Percentiles rank a stretch among this genome's conserved stretches.
Evolutionary conservation across 2,888 invertebrate species (phyloP).

Genomic region (Eilema caniola): DNA sequence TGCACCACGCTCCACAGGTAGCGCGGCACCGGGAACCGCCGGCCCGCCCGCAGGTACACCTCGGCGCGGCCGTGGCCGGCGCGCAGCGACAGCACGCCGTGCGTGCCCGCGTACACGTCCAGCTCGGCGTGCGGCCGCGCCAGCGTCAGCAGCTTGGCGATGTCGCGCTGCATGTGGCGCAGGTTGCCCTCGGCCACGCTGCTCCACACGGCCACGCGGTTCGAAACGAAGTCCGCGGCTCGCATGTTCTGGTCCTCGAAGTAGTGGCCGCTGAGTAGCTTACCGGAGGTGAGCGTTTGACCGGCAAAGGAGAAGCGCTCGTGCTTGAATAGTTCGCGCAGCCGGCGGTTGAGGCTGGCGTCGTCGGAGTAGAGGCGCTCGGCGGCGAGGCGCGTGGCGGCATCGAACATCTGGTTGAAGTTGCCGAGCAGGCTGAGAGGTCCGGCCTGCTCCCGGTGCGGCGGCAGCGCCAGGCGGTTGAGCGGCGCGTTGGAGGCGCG

Average conservation of each 20-base stretch:
- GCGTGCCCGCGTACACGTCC: conserved; percentile 70
- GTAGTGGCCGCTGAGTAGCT: conserved; percentile 67
- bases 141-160: conserved; percentile 54
- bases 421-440: conserved; percentile 79
- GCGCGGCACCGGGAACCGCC: conserved; percentile 75
- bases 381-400: conserved; percentile 69
- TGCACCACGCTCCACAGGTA: conserved; percentile 77
- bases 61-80: conserved; percentile 55
- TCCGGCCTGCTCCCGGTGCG: conserved; percentile 62
- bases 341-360: conserved; percentile 63
- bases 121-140: conserved; percentile 46
- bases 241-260: conserved; percentile 74
- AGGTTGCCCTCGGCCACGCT: conserved; percentile 76
- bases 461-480: conserved; percentile 54
- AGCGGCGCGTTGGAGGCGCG: conserved; percentile 56
- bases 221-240: conserved; percentile 74
- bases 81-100: conserved; percentile 61
- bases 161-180: conserved; percentile 71
- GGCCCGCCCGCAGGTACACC: conserved; percentile 52
- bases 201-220: conserved; percentile 71
- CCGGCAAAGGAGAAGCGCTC: conserved; percentile 68
- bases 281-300: conserved; percentile 67
- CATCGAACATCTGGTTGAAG: conserved; percentile 83
- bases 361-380: conserved; percentile 76
- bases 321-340: conserved; percentile 70